Conservation (phyloP, 2,113 vertebrate genomes). For the Trachemys scripta region DNA sequence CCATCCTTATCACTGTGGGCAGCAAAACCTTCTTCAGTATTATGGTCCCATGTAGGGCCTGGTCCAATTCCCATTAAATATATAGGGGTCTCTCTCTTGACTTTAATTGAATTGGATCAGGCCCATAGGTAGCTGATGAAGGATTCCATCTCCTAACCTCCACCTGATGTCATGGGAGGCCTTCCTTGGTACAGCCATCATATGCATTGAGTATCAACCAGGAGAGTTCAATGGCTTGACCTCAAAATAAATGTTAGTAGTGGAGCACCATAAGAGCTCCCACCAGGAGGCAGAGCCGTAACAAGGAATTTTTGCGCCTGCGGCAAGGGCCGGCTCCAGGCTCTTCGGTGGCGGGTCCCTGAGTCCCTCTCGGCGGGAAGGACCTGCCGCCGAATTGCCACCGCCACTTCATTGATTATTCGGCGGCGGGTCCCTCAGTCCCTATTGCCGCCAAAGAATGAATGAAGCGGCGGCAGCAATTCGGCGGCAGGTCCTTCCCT, state of each 20-base stretch:
- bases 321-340: no score
- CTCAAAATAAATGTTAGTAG: not conserved
- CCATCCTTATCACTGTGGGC: not conserved
- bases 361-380: no score
- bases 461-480: no score
- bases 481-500: no score
- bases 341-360: no score
- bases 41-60: not conserved
- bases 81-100: constrained; percentile 3
- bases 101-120: constrained; percentile 34
- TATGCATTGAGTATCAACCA: no score
- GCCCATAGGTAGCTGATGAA: not conserved
- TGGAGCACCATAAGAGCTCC: not conserved
- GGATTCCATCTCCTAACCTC: not conserved
- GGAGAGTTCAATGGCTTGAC: not conserved
- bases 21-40: not conserved
- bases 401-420: no score
- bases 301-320: no score
- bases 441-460: no score
- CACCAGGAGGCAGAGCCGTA: not conserved
- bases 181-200: no score
- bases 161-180: not conserved
- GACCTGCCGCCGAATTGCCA: no score
- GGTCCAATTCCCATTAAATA: constrained; percentile 37
- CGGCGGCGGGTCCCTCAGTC: no score